Evolutionary conservation across 2,113 vertebrate genomes (phyloP).

Genomic region (Octodon degus): DNA sequence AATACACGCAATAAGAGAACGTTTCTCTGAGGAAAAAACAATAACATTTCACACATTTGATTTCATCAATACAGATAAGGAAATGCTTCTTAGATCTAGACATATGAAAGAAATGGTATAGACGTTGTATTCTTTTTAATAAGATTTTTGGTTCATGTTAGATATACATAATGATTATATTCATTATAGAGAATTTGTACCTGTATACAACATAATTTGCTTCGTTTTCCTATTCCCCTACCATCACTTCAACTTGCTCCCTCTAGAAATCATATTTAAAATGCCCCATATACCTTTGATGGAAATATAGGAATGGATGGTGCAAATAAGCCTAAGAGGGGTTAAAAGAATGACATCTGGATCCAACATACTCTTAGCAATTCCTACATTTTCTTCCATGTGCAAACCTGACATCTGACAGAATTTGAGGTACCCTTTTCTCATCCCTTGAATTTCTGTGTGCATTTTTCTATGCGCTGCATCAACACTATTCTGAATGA

Average conservation of each 20-base stretch:
- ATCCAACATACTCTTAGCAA: not conserved
- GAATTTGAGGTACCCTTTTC: not conserved
- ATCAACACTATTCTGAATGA: not conserved
- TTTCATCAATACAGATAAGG: not conserved
- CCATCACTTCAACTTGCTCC: not conserved
- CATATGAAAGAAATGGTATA: not conserved
- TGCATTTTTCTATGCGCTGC: not conserved
- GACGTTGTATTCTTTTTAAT: not conserved
- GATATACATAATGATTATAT: not conserved
- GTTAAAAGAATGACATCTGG: not conserved
- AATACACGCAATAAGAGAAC: not conserved
- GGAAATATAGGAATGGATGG: slow-evolving; percentile 58
- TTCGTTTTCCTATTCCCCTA: not conserved
- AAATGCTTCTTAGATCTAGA: not conserved
- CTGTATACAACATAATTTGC: not conserved
- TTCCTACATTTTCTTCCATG: not conserved
- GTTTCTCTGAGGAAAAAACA: not conserved
- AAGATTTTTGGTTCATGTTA: not conserved
- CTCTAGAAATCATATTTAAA: slow-evolving; percentile 16
- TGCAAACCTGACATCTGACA: not conserved
- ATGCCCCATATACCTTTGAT: not conserved
- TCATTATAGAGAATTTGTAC: not conserved
- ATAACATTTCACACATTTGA: slow-evolving; percentile 50
- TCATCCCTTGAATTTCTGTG: not conserved
- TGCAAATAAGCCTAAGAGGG: not conserved